phyloP scores from a whole-genome alignment of 2,888 invertebrate species.

The Pandemis heparana region DNA sequence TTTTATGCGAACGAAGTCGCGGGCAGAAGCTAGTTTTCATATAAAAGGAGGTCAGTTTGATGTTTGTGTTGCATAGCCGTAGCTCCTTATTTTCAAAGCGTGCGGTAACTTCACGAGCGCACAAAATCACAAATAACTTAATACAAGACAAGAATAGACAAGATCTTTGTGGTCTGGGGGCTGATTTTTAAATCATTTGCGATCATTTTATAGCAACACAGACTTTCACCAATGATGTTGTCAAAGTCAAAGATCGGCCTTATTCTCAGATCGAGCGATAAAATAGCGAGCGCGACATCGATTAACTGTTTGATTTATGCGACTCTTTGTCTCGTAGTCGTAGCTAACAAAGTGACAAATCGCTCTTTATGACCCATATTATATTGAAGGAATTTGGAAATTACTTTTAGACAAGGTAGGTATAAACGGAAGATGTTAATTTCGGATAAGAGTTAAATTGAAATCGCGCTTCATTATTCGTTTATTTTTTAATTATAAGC shows the following conservation, averaged over 20 bases:
- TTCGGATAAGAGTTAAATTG: background rate
- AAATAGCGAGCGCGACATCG: conserved; percentile 17
- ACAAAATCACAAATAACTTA: background rate
- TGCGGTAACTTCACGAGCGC: background rate
- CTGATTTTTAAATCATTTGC: too few species aligned
- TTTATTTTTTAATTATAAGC: background rate
- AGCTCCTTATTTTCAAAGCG: background rate
- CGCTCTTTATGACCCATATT: background rate
- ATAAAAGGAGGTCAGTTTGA: too few species aligned
- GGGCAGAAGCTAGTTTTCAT: too few species aligned
- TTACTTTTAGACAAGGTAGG: conserved; percentile 1
- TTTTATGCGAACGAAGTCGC: too few species aligned
- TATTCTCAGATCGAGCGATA: background rate
- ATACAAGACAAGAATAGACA: too few species aligned
- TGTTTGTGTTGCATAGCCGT: too few species aligned
- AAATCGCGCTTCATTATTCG: background rate
- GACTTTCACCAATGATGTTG: too few species aligned
- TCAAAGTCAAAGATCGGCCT: background rate
- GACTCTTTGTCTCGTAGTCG: conserved; percentile 11
- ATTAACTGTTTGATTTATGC: conserved; percentile 35
- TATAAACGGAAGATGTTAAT: background rate
- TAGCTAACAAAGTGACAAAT: conserved; percentile 2
- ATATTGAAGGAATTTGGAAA: background rate
- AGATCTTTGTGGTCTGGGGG: too few species aligned
- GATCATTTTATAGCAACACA: too few species aligned